Evolutionary conservation across 2,888 invertebrate genomes (phyloP), one percentile per base, ranked within the genome.

Genomic region (Aspidiotus rigidus): DNA sequence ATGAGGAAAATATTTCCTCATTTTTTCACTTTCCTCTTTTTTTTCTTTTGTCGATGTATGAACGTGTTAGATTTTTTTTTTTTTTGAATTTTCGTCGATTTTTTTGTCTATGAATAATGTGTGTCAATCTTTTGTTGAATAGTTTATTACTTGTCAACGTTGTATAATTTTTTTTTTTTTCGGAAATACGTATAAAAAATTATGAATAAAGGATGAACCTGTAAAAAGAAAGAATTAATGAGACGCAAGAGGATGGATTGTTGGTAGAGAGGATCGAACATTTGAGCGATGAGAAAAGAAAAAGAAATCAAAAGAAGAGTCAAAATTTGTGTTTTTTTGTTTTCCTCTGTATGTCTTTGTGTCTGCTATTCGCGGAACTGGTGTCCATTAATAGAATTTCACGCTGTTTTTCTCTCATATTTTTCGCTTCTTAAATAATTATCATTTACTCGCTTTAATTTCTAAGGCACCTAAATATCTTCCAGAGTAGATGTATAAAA

Each of bases 381-480:
- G n/a, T 49, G 53, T 57, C 17, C 57, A 57, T 57, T 62, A 42
- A 13, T 41, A 1, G n/a, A 15, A 42, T 41, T 62, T 62, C 62
- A 62, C 62, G 62, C 62, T n/a, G 2, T 62, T 62, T 63, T 53
- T 63, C 11, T 60, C 39, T 16, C 9, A 8, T 15, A 1, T 28
- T 28, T 67, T 28, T 60, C 62, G 62, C 62, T 62, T 62, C 16
- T 67, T 60, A 40, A 57, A 67, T 60, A 49, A 17, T 59, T 67
- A 60, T 67, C 59, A 44, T 67, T 67, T 66, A 66, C 66, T 59
- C 44, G 66, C 66, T 66, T 66, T 66, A 59, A 41, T 66, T 39
- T 42, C 42, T 60, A 60, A 59, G 49, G 59, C 67, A 60, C 67
- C 44, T 55, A 40, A 57, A 55, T 66, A 66, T 66, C 64, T 66